phyloP scores from a whole-genome alignment of 2,797 vertebrate species.

The Sparidentex hasta region DNA sequence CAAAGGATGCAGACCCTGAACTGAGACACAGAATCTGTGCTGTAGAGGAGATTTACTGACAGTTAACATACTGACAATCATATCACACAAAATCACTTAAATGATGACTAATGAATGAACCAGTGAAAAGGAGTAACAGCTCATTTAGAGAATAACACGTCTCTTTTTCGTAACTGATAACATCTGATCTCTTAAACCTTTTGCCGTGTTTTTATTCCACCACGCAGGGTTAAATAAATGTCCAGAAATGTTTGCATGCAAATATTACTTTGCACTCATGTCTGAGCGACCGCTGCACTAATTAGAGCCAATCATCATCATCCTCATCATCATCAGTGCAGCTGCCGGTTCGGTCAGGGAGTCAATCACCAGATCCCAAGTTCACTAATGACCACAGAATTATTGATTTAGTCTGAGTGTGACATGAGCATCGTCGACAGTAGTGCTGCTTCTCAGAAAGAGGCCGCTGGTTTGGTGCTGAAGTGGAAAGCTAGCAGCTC shows the following conservation, averaged over 20 bases:
- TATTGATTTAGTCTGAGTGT: conserved; percentile 39
- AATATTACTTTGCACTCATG: neutral
- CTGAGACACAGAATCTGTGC: too few relatives aligned
- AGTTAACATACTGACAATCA: too few relatives aligned
- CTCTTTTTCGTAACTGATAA: neutral
- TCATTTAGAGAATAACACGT: neutral
- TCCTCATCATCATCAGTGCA: conserved; percentile 22
- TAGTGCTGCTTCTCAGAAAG: neutral
- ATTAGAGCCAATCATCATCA: conserved; percentile 31
- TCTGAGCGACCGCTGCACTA: conserved; percentile 15
- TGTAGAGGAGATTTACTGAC: too few relatives aligned
- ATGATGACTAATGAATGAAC: too few relatives aligned
- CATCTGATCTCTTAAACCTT: neutral
- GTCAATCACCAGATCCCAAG: conserved; percentile 40
- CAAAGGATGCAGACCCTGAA: too few relatives aligned
- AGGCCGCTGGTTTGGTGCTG: neutral
- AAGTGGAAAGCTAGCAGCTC: conserved; percentile 8
- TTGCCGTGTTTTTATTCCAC: neutral
- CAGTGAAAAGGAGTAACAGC: neutral
- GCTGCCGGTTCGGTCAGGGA: conserved; percentile 7
- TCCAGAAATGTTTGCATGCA: conserved; percentile 5
- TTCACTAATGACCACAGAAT: conserved; percentile 6
- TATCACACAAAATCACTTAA: too few relatives aligned
- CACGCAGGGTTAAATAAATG: neutral
- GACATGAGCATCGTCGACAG: conserved; percentile 7